These are phyloP conservation scores for Lissocephala sabroskyi DNA, from an alignment of 2,888 invertebrate genomes.

Conservation along the genomic window DNA sequence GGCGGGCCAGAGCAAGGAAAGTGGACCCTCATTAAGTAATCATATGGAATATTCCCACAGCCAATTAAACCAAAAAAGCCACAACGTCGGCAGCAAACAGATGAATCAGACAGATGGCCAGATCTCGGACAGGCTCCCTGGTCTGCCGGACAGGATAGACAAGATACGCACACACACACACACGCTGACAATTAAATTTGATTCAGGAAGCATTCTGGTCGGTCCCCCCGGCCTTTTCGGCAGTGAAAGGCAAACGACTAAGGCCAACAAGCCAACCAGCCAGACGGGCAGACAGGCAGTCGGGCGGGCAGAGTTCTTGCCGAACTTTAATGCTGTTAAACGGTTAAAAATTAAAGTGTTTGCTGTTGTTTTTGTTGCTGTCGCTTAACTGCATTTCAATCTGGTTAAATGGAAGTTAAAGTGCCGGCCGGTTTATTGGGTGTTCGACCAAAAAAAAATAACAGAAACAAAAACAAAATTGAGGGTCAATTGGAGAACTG, in stretches of 20 bases:
- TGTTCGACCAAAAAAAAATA: no score
- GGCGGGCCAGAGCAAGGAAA: no score
- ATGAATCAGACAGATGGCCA: slow-evolving; percentile 19
- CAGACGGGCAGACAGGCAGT: no score
- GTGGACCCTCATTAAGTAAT: slow-evolving; percentile 62
- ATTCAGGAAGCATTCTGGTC: slow-evolving; percentile 50
- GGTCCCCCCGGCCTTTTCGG: no score
- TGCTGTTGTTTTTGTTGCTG: slow-evolving; percentile 4
- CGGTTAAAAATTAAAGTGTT: no score
- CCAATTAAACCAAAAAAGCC: slow-evolving; percentile 62
- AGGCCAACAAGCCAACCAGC: no score
- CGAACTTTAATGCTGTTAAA: no score
- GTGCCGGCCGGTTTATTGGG: no score
- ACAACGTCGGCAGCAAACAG: slow-evolving; percentile 29
- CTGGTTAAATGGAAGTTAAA: no score
- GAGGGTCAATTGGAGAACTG: not conserved
- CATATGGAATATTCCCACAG: slow-evolving; percentile 63
- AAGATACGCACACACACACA: slow-evolving; percentile 13
- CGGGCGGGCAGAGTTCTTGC: no score
- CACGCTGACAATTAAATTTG: slow-evolving; percentile 56
- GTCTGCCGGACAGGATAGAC: no score
- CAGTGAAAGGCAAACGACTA: no score
- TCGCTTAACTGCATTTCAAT: not conserved
- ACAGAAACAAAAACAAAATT: not conserved
- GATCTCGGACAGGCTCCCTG: slow-evolving; percentile 17